Percentiles rank a stretch among this genome's conserved stretches.
Evolutionary conservation across 2,113 vertebrate species (phyloP).

Genomic region (Prionailurus viverrinus): DNA sequence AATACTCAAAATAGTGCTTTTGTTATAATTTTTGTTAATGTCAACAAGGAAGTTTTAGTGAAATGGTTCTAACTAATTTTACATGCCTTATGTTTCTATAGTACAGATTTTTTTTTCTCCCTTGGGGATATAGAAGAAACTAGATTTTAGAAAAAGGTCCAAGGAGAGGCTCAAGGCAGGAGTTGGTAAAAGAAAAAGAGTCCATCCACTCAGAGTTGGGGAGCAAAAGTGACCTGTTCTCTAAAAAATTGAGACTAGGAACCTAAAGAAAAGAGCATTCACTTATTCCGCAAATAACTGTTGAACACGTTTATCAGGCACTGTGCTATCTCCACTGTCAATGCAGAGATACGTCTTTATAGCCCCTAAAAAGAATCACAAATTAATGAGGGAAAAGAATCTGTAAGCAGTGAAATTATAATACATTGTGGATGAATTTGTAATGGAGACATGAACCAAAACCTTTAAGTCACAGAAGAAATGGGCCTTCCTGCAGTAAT

Average conservation of each 20-base stretch:
- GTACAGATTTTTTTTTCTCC: neutral
- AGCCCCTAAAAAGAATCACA: neutral
- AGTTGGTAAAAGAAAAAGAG: neutral
- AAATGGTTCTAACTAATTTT: conserved; percentile 14
- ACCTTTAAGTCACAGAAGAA: neutral
- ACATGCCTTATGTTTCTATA: neutral
- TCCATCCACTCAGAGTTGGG: neutral
- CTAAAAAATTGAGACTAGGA: neutral
- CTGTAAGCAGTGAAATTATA: neutral
- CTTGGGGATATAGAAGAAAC: neutral
- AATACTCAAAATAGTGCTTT: neutral
- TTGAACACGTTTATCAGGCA: neutral
- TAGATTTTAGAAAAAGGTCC: neutral
- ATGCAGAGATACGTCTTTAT: neutral
- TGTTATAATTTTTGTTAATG: conserved; percentile 42
- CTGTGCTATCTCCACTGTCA: neutral
- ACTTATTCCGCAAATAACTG: neutral
- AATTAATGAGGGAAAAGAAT: neutral
- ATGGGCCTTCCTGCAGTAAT: neutral
- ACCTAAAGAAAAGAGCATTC: neutral
- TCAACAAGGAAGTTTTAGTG: neutral
- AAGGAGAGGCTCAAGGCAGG: neutral
- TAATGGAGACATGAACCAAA: neutral
- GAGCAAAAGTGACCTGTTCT: neutral
- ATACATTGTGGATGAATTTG: neutral